Evolutionary conservation across 2,888 invertebrate species (phyloP).

Genomic region (Capitulum mitella): DNA sequence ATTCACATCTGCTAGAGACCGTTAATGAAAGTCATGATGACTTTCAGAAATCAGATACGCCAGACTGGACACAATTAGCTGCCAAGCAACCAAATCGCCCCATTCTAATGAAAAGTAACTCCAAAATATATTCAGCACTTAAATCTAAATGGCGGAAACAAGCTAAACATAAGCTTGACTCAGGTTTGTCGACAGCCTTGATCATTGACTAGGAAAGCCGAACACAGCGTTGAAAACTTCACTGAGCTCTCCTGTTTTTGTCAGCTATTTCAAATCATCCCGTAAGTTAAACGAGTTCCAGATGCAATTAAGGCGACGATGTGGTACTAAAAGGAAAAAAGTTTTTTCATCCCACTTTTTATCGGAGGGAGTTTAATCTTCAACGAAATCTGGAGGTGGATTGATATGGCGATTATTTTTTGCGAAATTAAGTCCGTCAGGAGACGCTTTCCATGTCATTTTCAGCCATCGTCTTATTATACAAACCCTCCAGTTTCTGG

Average conservation of each 20-base stretch:
- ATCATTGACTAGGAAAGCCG: too few species aligned
- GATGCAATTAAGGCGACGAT: conserved; percentile 10
- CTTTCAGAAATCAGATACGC: too few species aligned
- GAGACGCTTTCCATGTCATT: neutral
- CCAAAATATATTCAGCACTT: too few species aligned
- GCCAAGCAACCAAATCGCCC: too few species aligned
- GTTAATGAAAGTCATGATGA: too few species aligned
- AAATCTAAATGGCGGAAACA: too few species aligned
- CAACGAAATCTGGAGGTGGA: neutral
- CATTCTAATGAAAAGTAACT: too few species aligned
- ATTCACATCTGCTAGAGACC: too few species aligned
- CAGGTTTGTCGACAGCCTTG: too few species aligned
- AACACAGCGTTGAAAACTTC: neutral
- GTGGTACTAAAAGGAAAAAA: neutral
- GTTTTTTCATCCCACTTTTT: neutral
- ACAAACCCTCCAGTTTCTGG: neutral
- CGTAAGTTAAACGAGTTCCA: neutral
- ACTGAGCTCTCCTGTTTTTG: neutral
- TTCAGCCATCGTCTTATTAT: neutral
- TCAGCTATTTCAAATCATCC: neutral
- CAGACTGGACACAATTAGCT: too few species aligned
- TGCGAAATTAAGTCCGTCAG: neutral
- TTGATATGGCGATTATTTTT: conserved; percentile 11
- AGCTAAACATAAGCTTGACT: too few species aligned
- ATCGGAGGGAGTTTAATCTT: neutral